Evolutionary conservation across 2,113 vertebrate genomes (phyloP), one percentile per base, ranked within the genome.

Genomic region (Eclectus roratus): DNA sequence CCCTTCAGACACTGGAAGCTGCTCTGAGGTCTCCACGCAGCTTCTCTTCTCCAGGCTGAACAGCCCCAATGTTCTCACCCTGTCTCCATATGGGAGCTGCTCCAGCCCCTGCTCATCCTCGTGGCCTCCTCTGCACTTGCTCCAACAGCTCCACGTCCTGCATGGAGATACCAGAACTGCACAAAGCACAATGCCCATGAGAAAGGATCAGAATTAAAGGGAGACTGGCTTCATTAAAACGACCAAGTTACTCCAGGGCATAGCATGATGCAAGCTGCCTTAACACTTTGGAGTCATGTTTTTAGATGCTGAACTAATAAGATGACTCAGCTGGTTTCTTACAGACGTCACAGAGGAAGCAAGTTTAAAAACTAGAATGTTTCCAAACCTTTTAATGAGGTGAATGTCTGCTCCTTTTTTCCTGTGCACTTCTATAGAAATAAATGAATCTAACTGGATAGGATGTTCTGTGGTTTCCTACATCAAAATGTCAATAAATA

Each of bases 401-500:
- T 81, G 89, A 87, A 90, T 74, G 44, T 64, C 72, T 83, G 53
- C 21, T 86, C 31, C 41, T 71, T 88, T 94, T 84, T 52, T 91
- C 61, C 76, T 88, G 79, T 82, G 76, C 37, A 65, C 56, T 93
- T 94, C 89, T 92, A 93, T 7, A 89, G 50, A 91, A 93, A 96
- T 82, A 87, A 94, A 97, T 93, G 95, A 91, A 91, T 96, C 89
- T 94, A 97, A 97, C 66, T 73, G 82, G 69, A 92, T 82, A 96
- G 76, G 70, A 87, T 92, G 52, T 74, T 94, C 96, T 92, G 89
- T 82, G 84, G 60, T 84, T 97, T 94, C 64, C 91, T 96, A 87
- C 80, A 97, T 94, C 86, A 96, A 96, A 94, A 96, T 83, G 92
- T 95, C 97, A 94, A 97, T 94, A 97, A 93, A 95, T 96, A 94